Conservation (phyloP, 53 echinoderm and acorn worm species). For the Pentamera pediparva region DNA sequence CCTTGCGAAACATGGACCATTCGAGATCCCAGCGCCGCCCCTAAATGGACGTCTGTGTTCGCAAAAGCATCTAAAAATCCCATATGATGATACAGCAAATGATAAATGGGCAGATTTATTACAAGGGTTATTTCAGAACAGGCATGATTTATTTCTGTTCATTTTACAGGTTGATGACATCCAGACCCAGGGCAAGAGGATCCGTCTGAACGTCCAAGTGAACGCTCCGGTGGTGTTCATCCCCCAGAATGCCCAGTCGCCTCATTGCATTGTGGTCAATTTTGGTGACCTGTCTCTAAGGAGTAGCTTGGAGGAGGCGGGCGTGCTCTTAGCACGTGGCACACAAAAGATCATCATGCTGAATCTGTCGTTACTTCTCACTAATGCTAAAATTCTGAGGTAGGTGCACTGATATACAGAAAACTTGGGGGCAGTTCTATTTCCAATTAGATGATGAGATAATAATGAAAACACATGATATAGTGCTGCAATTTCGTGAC, state of each 20-base stretch:
- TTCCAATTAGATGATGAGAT: too few relatives aligned
- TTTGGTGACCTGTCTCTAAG: conserved; percentile 81
- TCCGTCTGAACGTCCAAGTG: conserved; percentile 77
- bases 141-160: not conserved
- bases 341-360: conserved; percentile 12
- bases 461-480: too few relatives aligned
- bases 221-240: conserved; percentile 82
- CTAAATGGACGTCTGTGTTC: too few relatives aligned
- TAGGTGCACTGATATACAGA: conserved; percentile 22
- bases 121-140: too few relatives aligned
- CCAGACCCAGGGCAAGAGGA: conserved; percentile 55
- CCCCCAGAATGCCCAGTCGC: conserved; percentile 70
- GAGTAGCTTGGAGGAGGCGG: conserved; percentile 56
- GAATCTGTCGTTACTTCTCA: conserved; percentile 50
- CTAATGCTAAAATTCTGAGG: conserved; percentile 76
- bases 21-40: too few relatives aligned
- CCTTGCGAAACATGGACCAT: too few relatives aligned
- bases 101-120: too few relatives aligned
- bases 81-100: too few relatives aligned
- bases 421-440: too few relatives aligned
- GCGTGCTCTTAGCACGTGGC: not conserved
- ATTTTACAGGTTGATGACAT: conserved; percentile 72
- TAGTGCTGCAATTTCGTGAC: too few relatives aligned
- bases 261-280: conserved; percentile 67
- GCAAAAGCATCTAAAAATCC: too few relatives aligned